These are phyloP conservation scores for Tiliacea citrago DNA, from an alignment of 2,888 invertebrate genomes.

Conservation along the genomic window DNA sequence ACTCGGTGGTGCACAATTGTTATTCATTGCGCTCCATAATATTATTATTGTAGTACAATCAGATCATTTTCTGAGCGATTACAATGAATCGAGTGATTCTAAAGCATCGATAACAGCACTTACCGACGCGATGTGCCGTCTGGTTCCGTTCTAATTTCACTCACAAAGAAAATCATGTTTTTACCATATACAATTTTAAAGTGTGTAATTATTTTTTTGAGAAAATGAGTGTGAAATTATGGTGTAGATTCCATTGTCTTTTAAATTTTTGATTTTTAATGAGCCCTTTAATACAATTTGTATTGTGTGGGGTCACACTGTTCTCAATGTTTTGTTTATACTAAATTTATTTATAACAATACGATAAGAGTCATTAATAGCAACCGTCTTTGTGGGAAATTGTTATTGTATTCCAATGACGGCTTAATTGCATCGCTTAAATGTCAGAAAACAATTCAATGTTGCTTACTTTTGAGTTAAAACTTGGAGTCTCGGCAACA, in stretches of 20 bases:
- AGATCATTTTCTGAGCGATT: slow-evolving; percentile 72
- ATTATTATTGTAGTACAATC: slow-evolving; percentile 72
- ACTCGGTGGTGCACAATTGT: slow-evolving; percentile 69
- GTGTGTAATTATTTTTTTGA: slow-evolving; percentile 59
- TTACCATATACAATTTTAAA: slow-evolving; percentile 61
- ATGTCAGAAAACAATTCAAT: slow-evolving; percentile 41
- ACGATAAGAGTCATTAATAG: slow-evolving; percentile 24
- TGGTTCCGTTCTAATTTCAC: slow-evolving; percentile 67
- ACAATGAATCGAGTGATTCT: slow-evolving; percentile 71
- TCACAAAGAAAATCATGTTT: slow-evolving; percentile 62
- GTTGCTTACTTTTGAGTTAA: slow-evolving; percentile 40
- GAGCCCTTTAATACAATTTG: slow-evolving; percentile 46
- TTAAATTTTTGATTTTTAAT: slow-evolving; percentile 52
- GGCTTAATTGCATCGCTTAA: slow-evolving; percentile 50
- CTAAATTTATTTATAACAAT: slow-evolving; percentile 42
- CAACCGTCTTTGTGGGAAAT: slow-evolving; percentile 45
- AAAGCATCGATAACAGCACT: slow-evolving; percentile 68
- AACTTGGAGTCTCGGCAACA: slow-evolving; percentile 47
- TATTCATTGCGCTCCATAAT: slow-evolving; percentile 71
- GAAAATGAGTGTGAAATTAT: slow-evolving; percentile 59
- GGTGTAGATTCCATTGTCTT: slow-evolving; percentile 57
- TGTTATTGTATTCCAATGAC: slow-evolving; percentile 50
- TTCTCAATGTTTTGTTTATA: slow-evolving; percentile 57
- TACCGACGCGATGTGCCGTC: slow-evolving; percentile 54
- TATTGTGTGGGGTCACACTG: slow-evolving; percentile 36